These are phyloP conservation scores for Pygocentrus nattereri DNA, from an alignment of 2,797 vertebrate genomes.

Conservation along the genomic window DNA sequence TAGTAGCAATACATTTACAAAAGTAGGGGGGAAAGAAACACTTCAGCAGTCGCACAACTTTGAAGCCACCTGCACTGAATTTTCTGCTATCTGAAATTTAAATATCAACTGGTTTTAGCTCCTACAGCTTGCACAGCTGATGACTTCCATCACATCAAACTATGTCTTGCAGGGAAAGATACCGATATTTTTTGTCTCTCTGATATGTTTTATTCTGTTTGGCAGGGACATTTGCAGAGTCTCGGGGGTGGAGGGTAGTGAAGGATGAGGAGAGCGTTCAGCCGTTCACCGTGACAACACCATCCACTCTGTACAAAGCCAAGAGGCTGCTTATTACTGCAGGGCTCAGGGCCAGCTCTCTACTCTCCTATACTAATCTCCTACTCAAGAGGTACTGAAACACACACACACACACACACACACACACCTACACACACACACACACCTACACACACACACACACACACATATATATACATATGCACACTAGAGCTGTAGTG, in stretches of 20 bases:
- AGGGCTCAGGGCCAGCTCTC: neutral
- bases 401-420: constrained; percentile 61
- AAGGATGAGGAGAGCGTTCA: constrained; percentile 51
- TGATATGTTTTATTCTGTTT: neutral
- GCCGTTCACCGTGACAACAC: constrained; percentile 42
- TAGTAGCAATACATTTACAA: neutral
- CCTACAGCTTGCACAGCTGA: neutral
- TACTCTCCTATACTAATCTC: constrained; percentile 42
- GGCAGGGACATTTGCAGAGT: neutral
- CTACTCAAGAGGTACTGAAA: constrained; percentile 73
- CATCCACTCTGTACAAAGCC: neutral
- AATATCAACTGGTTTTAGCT: neutral
- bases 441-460: neutral
- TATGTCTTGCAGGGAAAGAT: neutral
- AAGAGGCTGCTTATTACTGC: constrained; percentile 2
- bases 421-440: too few relatives aligned
- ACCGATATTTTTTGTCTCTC: neutral
- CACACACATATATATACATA: too few relatives aligned
- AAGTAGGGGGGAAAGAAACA: neutral
- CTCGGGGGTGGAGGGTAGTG: neutral
- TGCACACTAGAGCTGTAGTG: too few relatives aligned
- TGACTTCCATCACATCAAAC: neutral
- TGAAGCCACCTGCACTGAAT: neutral
- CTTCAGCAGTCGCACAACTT: neutral
- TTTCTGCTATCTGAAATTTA: neutral